phyloP scores from a whole-genome alignment of 2,888 invertebrate genomes.

The Meghimatium bilineatum region DNA sequence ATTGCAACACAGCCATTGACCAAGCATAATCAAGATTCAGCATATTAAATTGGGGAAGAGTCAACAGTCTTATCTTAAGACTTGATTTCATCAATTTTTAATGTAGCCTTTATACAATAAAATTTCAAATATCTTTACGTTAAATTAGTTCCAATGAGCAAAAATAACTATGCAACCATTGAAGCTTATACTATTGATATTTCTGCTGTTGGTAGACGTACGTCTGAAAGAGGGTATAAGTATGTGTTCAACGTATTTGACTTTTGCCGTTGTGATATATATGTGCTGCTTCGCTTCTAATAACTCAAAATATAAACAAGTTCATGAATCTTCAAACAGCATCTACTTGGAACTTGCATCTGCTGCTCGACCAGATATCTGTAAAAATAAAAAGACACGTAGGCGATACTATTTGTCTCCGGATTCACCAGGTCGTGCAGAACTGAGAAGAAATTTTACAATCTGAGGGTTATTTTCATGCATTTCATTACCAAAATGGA shows the following conservation, averaged over 20 bases:
- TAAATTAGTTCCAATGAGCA: neutral
- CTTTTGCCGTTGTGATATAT: neutral
- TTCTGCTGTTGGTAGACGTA: slow-evolving; percentile 7
- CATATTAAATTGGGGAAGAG: too few species aligned
- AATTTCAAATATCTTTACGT: neutral
- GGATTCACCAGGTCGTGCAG: neutral
- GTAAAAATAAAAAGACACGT: neutral
- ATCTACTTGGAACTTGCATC: neutral
- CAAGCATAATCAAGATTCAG: too few species aligned
- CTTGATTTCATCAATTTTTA: too few species aligned
- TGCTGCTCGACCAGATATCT: neutral
- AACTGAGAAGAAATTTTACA: neutral
- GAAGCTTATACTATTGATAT: neutral
- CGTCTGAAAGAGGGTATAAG: neutral
- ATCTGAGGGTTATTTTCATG: too few species aligned
- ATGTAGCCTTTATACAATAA: too few species aligned
- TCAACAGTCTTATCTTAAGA: too few species aligned
- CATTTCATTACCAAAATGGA: neutral
- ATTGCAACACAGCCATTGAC: too few species aligned
- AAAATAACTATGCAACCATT: neutral
- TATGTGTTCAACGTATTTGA: neutral
- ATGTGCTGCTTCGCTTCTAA: neutral
- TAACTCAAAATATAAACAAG: neutral
- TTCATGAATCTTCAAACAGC: neutral
- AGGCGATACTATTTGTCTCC: slow-evolving; percentile 8